A percentile compares a stretch with the other conserved stretches of the same genome.
Evolutionary conservation across 2,888 invertebrate genomes (phyloP).

Genomic region (Rapana venosa): DNA sequence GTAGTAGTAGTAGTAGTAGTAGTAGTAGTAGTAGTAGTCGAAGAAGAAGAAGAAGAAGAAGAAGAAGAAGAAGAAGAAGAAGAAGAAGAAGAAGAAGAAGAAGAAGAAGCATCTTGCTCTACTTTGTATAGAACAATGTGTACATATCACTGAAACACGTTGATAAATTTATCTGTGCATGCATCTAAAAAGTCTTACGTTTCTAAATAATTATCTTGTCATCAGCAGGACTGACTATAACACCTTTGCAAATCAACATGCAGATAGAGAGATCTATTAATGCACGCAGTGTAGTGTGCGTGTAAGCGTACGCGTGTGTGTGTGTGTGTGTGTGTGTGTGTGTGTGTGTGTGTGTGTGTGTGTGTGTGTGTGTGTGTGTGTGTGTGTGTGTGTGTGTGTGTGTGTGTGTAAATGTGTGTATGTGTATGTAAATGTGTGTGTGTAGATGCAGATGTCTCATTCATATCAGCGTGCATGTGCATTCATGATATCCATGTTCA

Average conservation of each 20-base stretch:
- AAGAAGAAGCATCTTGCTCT: neutral
- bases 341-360: slow-evolving; percentile 25
- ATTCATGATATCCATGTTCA: no score
- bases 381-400: slow-evolving; percentile 9
- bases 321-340: slow-evolving; percentile 14
- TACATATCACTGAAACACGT: no score
- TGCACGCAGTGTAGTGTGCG: neutral
- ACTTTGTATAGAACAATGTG: no score
- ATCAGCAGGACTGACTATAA: no score
- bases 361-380: slow-evolving; percentile 21
- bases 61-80: neutral
- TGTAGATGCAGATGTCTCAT: no score
- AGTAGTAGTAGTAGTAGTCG: neutral
- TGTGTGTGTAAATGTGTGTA: neutral
- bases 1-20: neutral
- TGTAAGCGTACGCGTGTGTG: neutral
- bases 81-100: neutral
- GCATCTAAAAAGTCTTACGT: no score
- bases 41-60: neutral
- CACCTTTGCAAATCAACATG: no score
- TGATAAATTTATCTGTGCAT: no score
- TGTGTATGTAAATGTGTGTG: neutral
- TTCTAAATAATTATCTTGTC: no score
- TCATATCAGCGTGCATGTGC: no score
- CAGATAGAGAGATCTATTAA: no score